Base-by-base conservation (phyloP, 2,888 invertebrate species). In the Sepiola atlantica region DNA sequence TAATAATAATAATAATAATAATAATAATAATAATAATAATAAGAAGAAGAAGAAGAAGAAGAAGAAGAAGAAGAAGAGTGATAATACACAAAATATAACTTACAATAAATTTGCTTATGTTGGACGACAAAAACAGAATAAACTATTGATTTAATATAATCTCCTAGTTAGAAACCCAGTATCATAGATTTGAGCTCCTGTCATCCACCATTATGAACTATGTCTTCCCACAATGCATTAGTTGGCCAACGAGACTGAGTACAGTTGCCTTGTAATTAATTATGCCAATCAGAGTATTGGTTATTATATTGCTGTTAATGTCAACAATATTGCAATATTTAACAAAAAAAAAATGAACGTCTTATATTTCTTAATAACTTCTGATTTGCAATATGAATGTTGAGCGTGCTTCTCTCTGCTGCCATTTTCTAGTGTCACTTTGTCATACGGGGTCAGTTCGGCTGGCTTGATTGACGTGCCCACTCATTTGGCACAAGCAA, bases 401-500 rank as follows among this genome's bases (percentile, higher is more conserved):
- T 61, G 61, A 77, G n/a, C 3, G 77, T 77, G 32, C 77, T 32
- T 77, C 32, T 77, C n/a, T 77, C 32, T n/a, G 12, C 77, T 77
- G 77, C 77, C 77, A n/a, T 77, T 77, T 45, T n/a, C 28, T 16
- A 77, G n/a, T 77, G 77, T 77, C 77, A 77, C 77, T 77, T n/a
- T 77, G 77, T 77, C 77, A 77, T n/a, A 77, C 4, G 16, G n/a
- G 77, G 77, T 77, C 77, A 77, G 77, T 77, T 77, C 32, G 12
- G 21, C 77, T 12, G 14, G 16, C 77, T 77, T 77, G 77, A 77
- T 77, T 77, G 77, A 77, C 77, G 32, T 77, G 77, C n/a, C 77
- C 77, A 77, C 77, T 77, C 77, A 77, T 77, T 77, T 77, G 77
- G 77, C 77, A 77, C 77, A 77, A n/a, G 77, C 77, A 77, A 77